These are phyloP conservation scores for Coelinius sp. DNA, from an alignment of 2,888 invertebrate genomes.

Conservation along the genomic window DNA sequence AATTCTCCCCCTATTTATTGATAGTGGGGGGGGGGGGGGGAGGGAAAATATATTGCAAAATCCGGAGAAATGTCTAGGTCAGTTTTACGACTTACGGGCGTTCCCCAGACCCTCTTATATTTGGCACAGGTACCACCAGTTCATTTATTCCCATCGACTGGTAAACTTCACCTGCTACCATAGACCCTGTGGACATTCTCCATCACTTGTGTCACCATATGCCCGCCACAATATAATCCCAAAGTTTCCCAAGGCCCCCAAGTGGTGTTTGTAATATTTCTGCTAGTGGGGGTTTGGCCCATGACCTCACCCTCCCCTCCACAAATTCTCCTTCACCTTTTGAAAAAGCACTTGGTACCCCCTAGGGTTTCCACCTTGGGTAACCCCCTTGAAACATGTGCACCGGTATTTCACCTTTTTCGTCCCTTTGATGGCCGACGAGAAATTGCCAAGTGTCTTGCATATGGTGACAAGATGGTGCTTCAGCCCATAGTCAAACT, in stretches of 20 bases:
- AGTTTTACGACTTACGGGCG: slow-evolving; percentile 12
- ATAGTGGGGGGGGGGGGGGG: too few species aligned
- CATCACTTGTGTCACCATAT: slow-evolving; percentile 56
- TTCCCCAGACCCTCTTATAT: slow-evolving; percentile 10
- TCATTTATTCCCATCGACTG: slow-evolving; percentile 61
- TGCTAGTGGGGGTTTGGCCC: slow-evolving; percentile 1
- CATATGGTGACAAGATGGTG: slow-evolving; percentile 10
- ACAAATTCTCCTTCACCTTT: background rate
- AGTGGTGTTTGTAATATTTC: slow-evolving; percentile 9
- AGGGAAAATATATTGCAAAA: too few species aligned
- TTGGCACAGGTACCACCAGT: slow-evolving; percentile 54
- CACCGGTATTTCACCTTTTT: slow-evolving; percentile 30
- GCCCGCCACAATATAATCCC: slow-evolving; percentile 37
- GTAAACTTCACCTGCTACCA: slow-evolving; percentile 64
- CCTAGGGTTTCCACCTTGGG: slow-evolving; percentile 29
- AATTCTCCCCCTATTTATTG: too few species aligned
- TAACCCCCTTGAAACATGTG: slow-evolving; percentile 33
- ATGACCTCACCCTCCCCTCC: background rate
- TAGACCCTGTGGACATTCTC: slow-evolving; percentile 39
- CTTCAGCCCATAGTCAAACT: background rate
- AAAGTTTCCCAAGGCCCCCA: slow-evolving; percentile 30
- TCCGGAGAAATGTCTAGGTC: slow-evolving; percentile 5
- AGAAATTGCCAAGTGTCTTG: slow-evolving; percentile 21
- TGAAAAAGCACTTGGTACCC: background rate
- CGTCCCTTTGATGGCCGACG: background rate